Conservation (phyloP, 1,140 invertebrate species). For the Sesamia nonagrioides region DNA sequence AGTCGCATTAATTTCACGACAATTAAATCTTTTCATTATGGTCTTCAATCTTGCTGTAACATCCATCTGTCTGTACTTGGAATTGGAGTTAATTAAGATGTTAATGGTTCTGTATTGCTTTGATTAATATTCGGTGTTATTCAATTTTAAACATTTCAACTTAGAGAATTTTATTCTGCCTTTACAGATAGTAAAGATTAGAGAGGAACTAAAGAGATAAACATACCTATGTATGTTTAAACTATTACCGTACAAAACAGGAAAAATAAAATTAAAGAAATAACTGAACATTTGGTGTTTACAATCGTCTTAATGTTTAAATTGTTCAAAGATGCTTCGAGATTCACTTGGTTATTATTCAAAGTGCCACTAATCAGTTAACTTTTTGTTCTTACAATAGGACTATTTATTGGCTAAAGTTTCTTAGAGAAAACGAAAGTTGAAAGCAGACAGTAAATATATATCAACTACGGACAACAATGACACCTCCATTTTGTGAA, state of each 20-base stretch:
- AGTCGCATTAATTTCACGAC: slow-evolving; percentile 32
- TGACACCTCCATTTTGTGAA: not conserved
- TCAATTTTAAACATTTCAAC: too few species aligned
- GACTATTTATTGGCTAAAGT: not conserved
- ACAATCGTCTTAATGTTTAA: slow-evolving; percentile 30
- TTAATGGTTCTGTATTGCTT: not conserved
- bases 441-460: not conserved
- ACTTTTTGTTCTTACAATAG: slow-evolving; percentile 2
- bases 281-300: slow-evolving; percentile 16
- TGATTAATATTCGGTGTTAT: not conserved
- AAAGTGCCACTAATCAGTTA: slow-evolving; percentile 10
- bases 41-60: not conserved
- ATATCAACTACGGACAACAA: not conserved
- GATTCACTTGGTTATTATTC: not conserved
- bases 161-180: too few species aligned
- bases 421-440: not conserved
- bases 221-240: not conserved
- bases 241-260: not conserved
- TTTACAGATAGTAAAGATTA: too few species aligned
- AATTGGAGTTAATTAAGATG: not conserved
- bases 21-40: slow-evolving; percentile 46
- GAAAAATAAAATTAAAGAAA: too few species aligned
- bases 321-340: slow-evolving; percentile 5
- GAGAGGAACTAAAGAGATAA: not conserved
- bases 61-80: not conserved